Conservation (phyloP, 1,140 invertebrate species). For the Drosophila seguyi region DNA sequence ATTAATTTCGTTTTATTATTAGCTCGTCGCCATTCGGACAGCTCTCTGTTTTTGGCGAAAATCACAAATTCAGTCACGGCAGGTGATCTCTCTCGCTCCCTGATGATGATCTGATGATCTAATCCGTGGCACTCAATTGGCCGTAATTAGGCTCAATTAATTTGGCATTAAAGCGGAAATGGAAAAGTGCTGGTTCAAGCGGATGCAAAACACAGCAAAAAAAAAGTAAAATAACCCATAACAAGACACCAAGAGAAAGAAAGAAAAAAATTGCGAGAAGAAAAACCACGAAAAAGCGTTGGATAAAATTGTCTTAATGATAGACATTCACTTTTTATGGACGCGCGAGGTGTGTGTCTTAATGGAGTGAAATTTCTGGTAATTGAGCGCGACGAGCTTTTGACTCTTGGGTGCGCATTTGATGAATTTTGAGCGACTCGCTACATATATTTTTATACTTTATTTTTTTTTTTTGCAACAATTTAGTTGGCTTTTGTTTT, state of each 20-base stretch:
- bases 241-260: conserved; percentile 26
- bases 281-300: conserved; percentile 19
- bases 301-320: conserved; percentile 69
- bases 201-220: conserved; percentile 28
- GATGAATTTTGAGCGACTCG: conserved; percentile 71
- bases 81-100: conserved; percentile 49
- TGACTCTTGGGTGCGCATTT: conserved; percentile 71
- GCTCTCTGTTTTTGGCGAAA: conserved; percentile 34
- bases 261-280: conserved; percentile 17
- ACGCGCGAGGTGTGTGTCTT: conserved; percentile 72
- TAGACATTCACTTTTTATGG: conserved; percentile 82
- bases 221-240: conserved; percentile 30
- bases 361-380: conserved; percentile 81
- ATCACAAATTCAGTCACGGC: conserved; percentile 48
- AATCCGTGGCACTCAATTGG: conserved; percentile 46
- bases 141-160: conserved; percentile 76
- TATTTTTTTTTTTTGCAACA: conserved; percentile 37
- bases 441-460: conserved; percentile 10
- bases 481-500: conserved; percentile 47
- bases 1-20: conserved; percentile 53
- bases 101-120: conserved; percentile 36
- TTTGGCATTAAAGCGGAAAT: conserved; percentile 79
- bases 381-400: conserved; percentile 76
- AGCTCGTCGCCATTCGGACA: conserved; percentile 17
- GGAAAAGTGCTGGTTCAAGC: conserved; percentile 53